Base-by-base conservation (phyloP, 1,140 invertebrate genomes). In the Cyclargus thomasi region DNA sequence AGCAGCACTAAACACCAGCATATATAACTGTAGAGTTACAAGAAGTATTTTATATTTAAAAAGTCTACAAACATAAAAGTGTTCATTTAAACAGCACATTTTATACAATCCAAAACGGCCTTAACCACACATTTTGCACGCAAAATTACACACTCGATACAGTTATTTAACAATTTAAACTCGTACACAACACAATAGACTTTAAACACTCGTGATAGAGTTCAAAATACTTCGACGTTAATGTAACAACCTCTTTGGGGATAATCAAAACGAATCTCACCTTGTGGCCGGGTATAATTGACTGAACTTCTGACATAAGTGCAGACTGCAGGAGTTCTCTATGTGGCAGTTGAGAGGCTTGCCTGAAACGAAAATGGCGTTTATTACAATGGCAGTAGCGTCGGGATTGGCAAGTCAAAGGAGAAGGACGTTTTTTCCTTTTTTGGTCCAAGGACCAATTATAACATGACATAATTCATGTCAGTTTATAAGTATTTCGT, bases 271-370 rank as follows among this genome's bases (percentile, higher is more conserved):
- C 59, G 39, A 62, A 68, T 64, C 78, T 87, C 74, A 91, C 89
- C 95, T 92, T 55, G 94, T 94, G 8, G 94, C 92, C 7, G 96
- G 96, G 89, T 97, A 97, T 10, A 97, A 82, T 72, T 95, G 94
- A 82, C 93, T 95, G 81, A 97, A 96, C 76, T 95, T 94, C 83
- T 98, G 97, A 73, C 95, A 95, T 36, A 98, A 86, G 87, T 98
- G 97, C 53, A 98, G 91, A 16, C 95, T 96, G 84, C 97, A 98
- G 29, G 93, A 93, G 35, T 92, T 92, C 73, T 92, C 91, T 22
- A 86, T 73, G 10, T 90, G 78, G 75, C 95, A 97, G 67, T 92
- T 91, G 18, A 95, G 91, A 8, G 91, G 90, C 62, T 93, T 92
- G 3, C 94, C 94, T 85, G 71, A 5, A 59, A 59, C 16, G 8